phyloP scores from a whole-genome alignment of 2,797 vertebrate species.

The Loris lydekkerianus region DNA sequence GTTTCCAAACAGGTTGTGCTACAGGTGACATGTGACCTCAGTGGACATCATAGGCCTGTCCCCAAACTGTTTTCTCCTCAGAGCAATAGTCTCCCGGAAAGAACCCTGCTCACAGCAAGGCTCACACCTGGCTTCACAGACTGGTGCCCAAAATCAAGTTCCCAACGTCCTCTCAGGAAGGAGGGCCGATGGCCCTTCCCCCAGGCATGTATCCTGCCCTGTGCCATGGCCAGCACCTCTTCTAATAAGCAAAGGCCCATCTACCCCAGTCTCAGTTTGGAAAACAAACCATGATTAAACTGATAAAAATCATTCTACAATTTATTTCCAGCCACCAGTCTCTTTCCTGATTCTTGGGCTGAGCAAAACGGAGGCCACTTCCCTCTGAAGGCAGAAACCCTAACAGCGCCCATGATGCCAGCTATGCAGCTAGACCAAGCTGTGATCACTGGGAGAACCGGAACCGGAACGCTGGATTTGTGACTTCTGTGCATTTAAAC shows the following conservation, averaged over 20 bases:
- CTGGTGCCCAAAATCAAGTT: too few species aligned
- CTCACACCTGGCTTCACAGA: neutral
- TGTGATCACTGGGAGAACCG: constrained; percentile 84
- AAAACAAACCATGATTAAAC: constrained; percentile 35
- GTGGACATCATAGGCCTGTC: neutral
- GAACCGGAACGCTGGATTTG: constrained; percentile 84
- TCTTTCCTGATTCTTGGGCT: constrained; percentile 32
- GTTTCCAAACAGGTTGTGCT: neutral
- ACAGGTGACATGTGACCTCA: too few species aligned
- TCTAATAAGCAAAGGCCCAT: neutral
- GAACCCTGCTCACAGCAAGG: neutral
- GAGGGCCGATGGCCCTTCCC: neutral
- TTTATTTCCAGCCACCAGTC: neutral
- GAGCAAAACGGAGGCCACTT: constrained; percentile 65
- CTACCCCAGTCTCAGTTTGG: neutral
- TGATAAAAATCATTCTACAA: constrained; percentile 24
- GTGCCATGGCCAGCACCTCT: neutral
- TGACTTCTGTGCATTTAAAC: constrained; percentile 85
- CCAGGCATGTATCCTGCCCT: neutral
- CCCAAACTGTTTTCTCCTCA: neutral
- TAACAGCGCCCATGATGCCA: constrained; percentile 59
- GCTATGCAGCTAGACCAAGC: constrained; percentile 69
- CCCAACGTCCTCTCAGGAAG: neutral
- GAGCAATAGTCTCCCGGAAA: neutral
- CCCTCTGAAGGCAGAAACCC: constrained; percentile 80